Base-by-base conservation (phyloP, 2,797 vertebrate genomes). In the Ciconia nigra region DNA sequence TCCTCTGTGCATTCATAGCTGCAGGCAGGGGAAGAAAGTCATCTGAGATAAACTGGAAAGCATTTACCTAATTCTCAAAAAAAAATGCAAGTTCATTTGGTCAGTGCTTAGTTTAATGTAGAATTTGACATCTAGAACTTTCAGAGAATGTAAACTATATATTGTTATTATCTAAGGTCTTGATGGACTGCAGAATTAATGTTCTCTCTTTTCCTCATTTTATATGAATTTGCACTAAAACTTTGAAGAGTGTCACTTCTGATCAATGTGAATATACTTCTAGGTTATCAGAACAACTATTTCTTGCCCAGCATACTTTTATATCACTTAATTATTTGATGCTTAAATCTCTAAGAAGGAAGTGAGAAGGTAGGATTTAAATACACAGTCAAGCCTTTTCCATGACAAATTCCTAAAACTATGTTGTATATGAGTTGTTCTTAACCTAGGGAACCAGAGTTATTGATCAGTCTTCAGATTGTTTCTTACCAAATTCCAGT, bases 41-140 rank as follows among this genome's bases (percentile, higher is more conserved):
- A 70, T 72, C 63, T 94, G 76, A 96, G 82, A 97, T 97, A 97
- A 98, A 96, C 74, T 96, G 90, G 72, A 97, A 97, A 97, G 52
- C 55, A 83, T 97, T 97, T 97, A 96, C 87, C 47, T 65, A 61
- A 42, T 59, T 91, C 87, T 66, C 20, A 49, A 84, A 91, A 95
- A 90, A 35, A 97, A 93, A 78, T 13, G 5, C 33, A 73, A 83
- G 52, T 54, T 96, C 42, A 87, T 96, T 96, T 88, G 46, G 37
- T 59, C 77, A 54, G 20, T 91, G 37, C 59, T 96, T 91, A 95
- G 63, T 11, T 96, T 91, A 88, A 91, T 51, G 76, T 62, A 33
- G 49, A 63, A 71, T 88, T 83, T 86, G 80, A 26, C 52, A 26
- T 86, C 31, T 35, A 69, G 6, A 83, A 31, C 15, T 67, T 71